Base-by-base conservation (phyloP, 2,797 vertebrate species). In the Acrossocheilus fasciatus region DNA sequence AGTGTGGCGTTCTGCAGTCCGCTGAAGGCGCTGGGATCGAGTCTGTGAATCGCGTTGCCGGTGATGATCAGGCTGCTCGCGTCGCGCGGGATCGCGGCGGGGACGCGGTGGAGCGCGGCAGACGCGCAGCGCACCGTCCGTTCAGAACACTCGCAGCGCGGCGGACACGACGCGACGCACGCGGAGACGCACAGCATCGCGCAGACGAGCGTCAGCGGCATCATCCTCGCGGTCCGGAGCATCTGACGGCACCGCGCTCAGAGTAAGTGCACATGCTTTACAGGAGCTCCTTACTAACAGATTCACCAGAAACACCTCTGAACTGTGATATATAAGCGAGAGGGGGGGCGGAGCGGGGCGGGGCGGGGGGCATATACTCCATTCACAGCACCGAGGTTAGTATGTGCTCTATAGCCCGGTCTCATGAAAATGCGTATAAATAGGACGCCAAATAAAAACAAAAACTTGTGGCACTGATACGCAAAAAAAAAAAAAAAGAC, bases 61-160 rank as follows among this genome's bases (percentile, higher is more conserved):
- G 93, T 95, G 91, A 96, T 91, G 81, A 95, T 88, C 77, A 96
- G 86, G 72, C 90, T 95, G 90, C 88, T 90, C 14, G 94, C 89
- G 81, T 94, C 93, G 80, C 90, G 90, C 0, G 96, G 96, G 82
- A 96, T 91, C 73, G 88, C 90, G 59, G 84, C 77, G 5, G 96
- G 96, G 80, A 96, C 89, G 4, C 66, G 50, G 26, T 81, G 89
- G 82, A 96, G 90, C 84, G 93, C 93, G 85, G 90, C 90, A 3
- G 94, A 95, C 74, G 95, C 92, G 82, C 96, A 96, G 88, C 94
- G 94, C 79, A 96, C 93, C 0, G 93, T 94, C 70, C 83, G 91
- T 20, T 92, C 91, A 23, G 93, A 95, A 88, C 96, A 96, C 89
- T 95, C 94, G 3, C 95, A 96, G 86, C 93, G 91, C 14, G 84